Evolutionary conservation across 2,888 invertebrate genomes (phyloP).

Genomic region (Amblyteles armatorius): DNA sequence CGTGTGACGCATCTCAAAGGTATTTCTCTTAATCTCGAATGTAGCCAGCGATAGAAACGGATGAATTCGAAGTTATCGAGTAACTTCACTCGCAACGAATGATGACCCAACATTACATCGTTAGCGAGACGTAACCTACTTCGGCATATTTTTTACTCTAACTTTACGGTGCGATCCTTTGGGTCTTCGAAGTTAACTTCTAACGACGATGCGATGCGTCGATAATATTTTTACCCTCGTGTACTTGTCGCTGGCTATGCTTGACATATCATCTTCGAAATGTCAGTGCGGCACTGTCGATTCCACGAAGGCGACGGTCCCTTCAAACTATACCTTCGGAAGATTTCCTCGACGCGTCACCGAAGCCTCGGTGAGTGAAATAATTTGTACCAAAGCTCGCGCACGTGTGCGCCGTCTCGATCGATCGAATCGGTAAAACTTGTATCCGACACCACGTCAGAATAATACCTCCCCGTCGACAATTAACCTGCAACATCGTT

Average conservation of each 20-base stretch:
- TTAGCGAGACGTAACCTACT: conserved; percentile 8
- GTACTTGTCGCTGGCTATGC: conserved; percentile 31
- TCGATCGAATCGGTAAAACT: neutral
- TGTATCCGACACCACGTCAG: conserved; percentile 13
- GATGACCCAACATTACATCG: neutral
- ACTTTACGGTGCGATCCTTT: neutral
- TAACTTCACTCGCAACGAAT: conserved; percentile 5
- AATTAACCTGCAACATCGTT: conserved; percentile 24
- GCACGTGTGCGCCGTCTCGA: neutral
- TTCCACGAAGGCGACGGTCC: neutral
- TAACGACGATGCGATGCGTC: conserved; percentile 28
- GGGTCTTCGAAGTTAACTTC: neutral
- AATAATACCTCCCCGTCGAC: conserved; percentile 18
- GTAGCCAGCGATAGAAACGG: no score
- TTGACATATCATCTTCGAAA: conserved; percentile 19
- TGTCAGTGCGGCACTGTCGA: conserved; percentile 37
- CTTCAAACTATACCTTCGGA: neutral
- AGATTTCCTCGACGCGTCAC: conserved; percentile 15
- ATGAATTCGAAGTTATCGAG: neutral
- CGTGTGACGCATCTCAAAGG: no score
- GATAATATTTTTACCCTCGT: conserved; percentile 16
- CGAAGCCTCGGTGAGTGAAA: conserved; percentile 26
- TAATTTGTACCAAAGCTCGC: neutral
- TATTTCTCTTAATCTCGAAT: no score
- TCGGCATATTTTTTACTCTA: neutral